Evolutionary conservation across 2,113 vertebrate genomes (phyloP).

Genomic region (Malurus alboscapulatus): DNA sequence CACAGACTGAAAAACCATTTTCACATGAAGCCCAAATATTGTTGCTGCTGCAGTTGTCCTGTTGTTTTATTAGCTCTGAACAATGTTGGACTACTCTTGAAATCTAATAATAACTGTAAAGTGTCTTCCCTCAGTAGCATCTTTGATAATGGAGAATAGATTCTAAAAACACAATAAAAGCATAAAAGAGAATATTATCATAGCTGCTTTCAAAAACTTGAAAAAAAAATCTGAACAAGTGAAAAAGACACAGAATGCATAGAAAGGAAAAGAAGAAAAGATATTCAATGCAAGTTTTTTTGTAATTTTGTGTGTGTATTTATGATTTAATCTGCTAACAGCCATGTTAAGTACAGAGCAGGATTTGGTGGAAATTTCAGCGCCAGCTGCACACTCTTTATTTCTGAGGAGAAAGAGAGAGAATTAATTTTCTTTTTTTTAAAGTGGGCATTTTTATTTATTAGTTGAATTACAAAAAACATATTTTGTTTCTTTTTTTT

Average conservation of each 20-base stretch:
- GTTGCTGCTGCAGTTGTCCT: background rate
- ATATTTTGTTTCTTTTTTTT: background rate
- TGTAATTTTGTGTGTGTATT: background rate
- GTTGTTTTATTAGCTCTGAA: constrained; percentile 59
- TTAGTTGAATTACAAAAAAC: background rate
- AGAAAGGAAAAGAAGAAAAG: background rate
- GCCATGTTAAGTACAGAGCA: background rate
- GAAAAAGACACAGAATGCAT: background rate
- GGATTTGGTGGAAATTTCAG: background rate
- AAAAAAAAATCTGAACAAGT: background rate
- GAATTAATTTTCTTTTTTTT: background rate
- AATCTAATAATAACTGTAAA: constrained; percentile 46
- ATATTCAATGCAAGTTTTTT: background rate
- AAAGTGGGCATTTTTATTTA: background rate
- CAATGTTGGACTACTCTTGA: background rate
- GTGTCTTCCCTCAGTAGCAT: background rate
- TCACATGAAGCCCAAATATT: background rate
- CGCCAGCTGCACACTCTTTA: background rate
- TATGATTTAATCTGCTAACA: constrained; percentile 17
- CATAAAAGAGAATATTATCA: background rate
- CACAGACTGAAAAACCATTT: background rate
- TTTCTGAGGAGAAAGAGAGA: background rate
- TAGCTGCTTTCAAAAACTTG: background rate
- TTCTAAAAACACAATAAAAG: constrained; percentile 1
- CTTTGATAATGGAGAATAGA: constrained; percentile 7